Base-by-base conservation (phyloP, 2,113 vertebrate species). In the Collichthys lucidus region DNA sequence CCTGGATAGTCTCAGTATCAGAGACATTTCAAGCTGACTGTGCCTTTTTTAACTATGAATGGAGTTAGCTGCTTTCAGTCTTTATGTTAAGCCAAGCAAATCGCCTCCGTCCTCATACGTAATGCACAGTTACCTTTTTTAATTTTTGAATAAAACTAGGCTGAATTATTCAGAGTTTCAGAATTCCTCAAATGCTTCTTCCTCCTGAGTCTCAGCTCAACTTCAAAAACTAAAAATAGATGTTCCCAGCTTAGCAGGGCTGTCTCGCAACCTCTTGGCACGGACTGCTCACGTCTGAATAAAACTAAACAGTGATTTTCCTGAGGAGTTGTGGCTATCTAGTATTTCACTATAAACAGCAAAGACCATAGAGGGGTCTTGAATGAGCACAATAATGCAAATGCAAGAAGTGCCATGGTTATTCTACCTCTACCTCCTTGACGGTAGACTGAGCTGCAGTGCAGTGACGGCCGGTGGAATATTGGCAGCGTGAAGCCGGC, bases 381-480 rank as follows among this genome's bases (percentile, higher is more conserved):
- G 35, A 40, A 8, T 40, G 8, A 40, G 7, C 2, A 35, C 26
- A 19, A 20, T 60, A 16, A 20, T 62, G 46, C 31, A 57, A n/a
- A 47, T 22, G 2, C 31, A 59, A 17, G 24, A 15, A 42, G 11
- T 26, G 12, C 10, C 12, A 65, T 29, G 1, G 29, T 29, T 1
- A 44, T 52, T 46, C 40, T 17, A 17, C 24, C 68, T 56, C 59
- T 47, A 3, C 49, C 14, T 69, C 22, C 12, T 60, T 55, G 50
- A 75, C 24, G 5, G 44, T 24, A 69, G 31, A 68, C 71, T 56
- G 6, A 68, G 24, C 84, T 81, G 68, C 77, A 47, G 46, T 52
- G 87, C 29, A 88, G 69, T 80, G 49, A 6, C 4, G 61, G 78
- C 53, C 79, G 53, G 81, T 79, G 84, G 84, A 92, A 81, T 88